Evolutionary conservation across 2,113 vertebrate genomes (phyloP).

Genomic region (Semnornis frantzii): DNA sequence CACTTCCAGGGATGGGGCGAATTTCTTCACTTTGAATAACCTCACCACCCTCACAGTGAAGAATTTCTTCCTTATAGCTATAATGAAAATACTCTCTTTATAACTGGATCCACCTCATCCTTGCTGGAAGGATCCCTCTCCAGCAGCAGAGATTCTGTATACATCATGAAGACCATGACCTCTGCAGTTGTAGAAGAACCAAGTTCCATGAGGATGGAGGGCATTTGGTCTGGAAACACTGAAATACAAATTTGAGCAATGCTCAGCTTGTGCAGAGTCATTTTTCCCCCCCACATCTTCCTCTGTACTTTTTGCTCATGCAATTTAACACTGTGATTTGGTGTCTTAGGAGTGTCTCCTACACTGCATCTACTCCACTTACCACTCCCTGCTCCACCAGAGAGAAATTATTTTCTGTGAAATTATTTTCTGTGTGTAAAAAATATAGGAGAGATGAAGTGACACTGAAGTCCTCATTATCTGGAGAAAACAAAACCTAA

Average conservation of each 20-base stretch:
- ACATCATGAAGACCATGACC: neutral
- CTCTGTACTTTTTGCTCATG: neutral
- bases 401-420: neutral
- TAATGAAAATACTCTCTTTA: neutral
- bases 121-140: neutral
- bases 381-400: neutral
- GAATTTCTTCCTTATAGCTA: neutral
- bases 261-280: neutral
- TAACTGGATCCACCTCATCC: neutral
- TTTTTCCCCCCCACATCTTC: neutral
- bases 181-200: neutral
- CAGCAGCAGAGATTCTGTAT: neutral
- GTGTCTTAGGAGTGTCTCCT: neutral
- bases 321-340: neutral
- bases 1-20: too few species aligned
- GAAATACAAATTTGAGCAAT: neutral
- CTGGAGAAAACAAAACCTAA: neutral
- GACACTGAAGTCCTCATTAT: neutral
- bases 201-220: neutral
- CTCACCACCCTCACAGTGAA: too few species aligned
- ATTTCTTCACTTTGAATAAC: too few species aligned
- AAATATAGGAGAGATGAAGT: neutral
- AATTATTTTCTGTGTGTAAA: neutral
- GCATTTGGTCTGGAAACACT: neutral
- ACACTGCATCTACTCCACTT: neutral